A percentile compares a stretch with the other conserved stretches of the same genome.
Conservation (phyloP, 2,797 vertebrate species). For the Gallinago solitaria region DNA sequence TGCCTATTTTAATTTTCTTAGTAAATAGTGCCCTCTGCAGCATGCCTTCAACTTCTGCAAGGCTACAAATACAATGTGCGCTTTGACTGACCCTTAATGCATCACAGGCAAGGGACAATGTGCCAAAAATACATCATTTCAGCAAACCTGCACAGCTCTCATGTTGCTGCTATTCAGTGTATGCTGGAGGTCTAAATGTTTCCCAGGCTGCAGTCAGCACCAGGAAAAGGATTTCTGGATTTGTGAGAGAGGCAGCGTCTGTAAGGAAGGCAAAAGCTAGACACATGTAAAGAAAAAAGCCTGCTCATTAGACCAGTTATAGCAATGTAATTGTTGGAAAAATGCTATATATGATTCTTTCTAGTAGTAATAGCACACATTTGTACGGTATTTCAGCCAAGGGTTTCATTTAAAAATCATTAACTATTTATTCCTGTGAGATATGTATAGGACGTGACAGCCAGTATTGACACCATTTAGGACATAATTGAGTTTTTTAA, state of each 20-base stretch:
- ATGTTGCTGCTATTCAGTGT: background rate
- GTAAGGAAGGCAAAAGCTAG: background rate
- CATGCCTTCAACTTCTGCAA: background rate
- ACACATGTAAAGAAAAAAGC: background rate
- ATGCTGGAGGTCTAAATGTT: background rate
- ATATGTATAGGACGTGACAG: background rate
- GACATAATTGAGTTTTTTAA: background rate
- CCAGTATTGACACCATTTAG: background rate
- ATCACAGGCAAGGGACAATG: background rate
- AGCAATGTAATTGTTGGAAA: background rate
- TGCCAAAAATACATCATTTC: background rate
- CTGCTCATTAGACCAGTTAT: background rate
- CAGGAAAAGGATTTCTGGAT: background rate
- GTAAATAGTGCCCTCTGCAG: slow-evolving; percentile 76
- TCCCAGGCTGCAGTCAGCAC: background rate
- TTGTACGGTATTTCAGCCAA: background rate
- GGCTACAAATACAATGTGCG: background rate
- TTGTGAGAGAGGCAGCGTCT: background rate
- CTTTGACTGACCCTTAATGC: background rate
- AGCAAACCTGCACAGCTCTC: background rate
- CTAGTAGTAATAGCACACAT: background rate
- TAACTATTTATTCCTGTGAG: background rate
- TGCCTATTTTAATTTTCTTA: slow-evolving; percentile 27
- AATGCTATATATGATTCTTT: background rate
- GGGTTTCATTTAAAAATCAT: background rate